A percentile compares a stretch with the other conserved stretches of the same genome.
phyloP scores from a whole-genome alignment of 2,797 vertebrate genomes.

The Loriculus beryllinus region DNA sequence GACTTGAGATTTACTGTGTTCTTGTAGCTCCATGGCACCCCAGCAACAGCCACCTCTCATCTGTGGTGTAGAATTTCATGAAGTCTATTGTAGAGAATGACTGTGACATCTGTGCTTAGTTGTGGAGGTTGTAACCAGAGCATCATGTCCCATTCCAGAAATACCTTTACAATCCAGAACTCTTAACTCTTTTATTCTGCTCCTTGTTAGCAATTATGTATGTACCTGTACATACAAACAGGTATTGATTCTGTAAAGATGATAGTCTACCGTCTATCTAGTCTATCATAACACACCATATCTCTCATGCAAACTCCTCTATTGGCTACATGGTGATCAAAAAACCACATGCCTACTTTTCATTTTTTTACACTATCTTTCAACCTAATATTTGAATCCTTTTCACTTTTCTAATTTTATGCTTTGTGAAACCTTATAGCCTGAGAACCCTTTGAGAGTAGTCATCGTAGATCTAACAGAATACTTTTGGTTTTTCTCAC shows the following conservation, averaged over 20 bases:
- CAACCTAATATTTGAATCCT: constrained; percentile 16
- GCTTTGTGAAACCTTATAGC: constrained; percentile 55
- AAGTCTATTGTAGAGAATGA: background rate
- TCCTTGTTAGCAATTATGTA: background rate
- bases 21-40: background rate
- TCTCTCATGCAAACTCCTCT: background rate
- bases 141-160: background rate
- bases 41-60: background rate
- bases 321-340: background rate
- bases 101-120: background rate
- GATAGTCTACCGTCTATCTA: background rate
- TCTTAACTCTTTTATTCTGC: background rate
- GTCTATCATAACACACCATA: background rate
- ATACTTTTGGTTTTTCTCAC: constrained; percentile 15
- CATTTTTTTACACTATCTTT: background rate
- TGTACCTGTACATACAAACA: background rate
- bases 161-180: background rate
- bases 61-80: background rate
- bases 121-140: background rate
- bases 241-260: background rate
- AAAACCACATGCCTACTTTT: background rate
- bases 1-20: background rate
- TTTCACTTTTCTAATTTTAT: constrained; percentile 44
- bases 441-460: constrained; percentile 41
- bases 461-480: constrained; percentile 23